Base-by-base conservation (phyloP, 2,888 invertebrate genomes). In the Eudasyphora cyanicolor region DNA sequence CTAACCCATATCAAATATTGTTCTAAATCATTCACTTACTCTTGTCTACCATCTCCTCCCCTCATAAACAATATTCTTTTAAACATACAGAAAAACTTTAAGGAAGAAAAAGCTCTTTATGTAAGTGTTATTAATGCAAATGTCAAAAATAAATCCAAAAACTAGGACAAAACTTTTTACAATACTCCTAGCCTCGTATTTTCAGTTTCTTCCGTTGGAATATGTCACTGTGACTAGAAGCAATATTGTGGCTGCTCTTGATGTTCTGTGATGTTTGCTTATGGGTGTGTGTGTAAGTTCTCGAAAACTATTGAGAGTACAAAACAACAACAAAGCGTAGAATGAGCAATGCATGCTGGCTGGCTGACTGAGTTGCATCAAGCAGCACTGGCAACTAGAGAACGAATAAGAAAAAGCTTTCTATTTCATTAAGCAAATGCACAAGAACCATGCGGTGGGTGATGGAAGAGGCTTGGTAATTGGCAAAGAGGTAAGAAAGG, bases 121-220 rank as follows among this genome's bases (percentile, higher is more conserved):
- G 21, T 27, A 60, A 71, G 32, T 64, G 64, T 64, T 19, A 38
- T 64, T 64, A 38, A 35, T 10, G 35, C 38, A 38, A 64, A 64
- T 64, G 64, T 35, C 64, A 64, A 38, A 29, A 64, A 64, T 35
- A 64, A 64, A 64, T 12, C 21, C 38, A 17, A 64, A 64, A 64
- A 64, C 10, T 64, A 21, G 64, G 64, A 35, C 64, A 64, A 35
- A 35, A 64, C 60, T 64, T 60, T 64, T 19, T 35, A 38, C 51
- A 38, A n/a, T n/a, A n/a, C n/a, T n/a, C n/a, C n/a, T n/a, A n/a
- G n/a, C n/a, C n/a, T n/a, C n/a, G n/a, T n/a, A n/a, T n/a, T 64
- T 64, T 21, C 19, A 64, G 35, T 38, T 38, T 14, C 17, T 60
- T 2, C n/a, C 6, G n/a, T 45, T 45, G 38, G 45, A n/a, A n/a